Base-by-base conservation (phyloP, 2,888 invertebrate species). In the Arrhopalites spinosus region DNA sequence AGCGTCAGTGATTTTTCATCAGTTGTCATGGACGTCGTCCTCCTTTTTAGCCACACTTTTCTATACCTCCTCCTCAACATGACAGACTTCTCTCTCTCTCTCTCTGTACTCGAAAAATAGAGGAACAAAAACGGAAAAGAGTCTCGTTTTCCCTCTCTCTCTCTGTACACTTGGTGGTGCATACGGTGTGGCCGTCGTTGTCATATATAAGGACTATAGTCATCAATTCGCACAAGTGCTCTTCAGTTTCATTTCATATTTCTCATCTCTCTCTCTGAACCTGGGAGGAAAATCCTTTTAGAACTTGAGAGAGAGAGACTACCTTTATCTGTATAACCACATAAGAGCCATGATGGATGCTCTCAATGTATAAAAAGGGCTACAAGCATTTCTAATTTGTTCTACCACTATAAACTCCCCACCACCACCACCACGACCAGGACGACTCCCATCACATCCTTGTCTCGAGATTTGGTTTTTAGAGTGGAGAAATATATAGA, bases 191-290 rank as follows among this genome's bases (percentile, higher is more conserved):
- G 59, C 59, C 59, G 59, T n/a, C n/a, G n/a, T 59, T 59, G 59
- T 59, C 59, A 59, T 59, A 67, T 50, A 67, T 50, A n/a, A n/a
- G n/a, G n/a, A n/a, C n/a, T n/a, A n/a, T 63, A 75, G 74, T 75
- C 77, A 77, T 36, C 74, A 64, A 74, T 77, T 74, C 63, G 72
- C 64, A 59, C 47, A 75, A 77, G 77, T 36, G 63, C 72, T 69
- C 77, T 77, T 77, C 68, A 77, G 64, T 69, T 77, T 68, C 74
- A 77, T 73, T 74, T 77, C 75, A 72, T 74, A 74, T 74, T 74
- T 74, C 74, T 74, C 67, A 11, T 74, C 30, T 47, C 73, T 66
- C 27, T 68, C 67, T 47, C 11, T 25, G 8, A 23, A 25, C 27
- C 47, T 27, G 36, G 36, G 36, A 36, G 36, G n/a, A 36, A 36